These are phyloP conservation scores for Cephus runcator DNA, from an alignment of 2,888 invertebrate genomes.

Conservation along the genomic window DNA sequence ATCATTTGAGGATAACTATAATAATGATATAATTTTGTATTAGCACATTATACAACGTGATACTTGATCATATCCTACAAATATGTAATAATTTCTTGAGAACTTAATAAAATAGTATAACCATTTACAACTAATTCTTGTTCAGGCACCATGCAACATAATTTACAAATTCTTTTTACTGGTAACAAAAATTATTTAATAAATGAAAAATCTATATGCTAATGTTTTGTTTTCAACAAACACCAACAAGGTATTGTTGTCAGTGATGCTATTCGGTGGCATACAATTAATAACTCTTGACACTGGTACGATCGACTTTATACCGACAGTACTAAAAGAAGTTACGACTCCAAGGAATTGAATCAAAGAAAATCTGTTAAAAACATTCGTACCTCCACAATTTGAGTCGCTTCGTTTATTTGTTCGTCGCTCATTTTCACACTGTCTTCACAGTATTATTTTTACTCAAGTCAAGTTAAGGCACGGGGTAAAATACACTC, in stretches of 20 bases:
- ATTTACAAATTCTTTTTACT: neutral
- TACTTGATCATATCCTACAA: neutral
- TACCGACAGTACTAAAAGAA: neutral
- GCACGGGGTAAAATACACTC: conserved; percentile 27
- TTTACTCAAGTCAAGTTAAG: neutral
- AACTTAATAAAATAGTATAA: neutral
- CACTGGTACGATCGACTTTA: neutral
- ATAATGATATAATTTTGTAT: conserved; percentile 17
- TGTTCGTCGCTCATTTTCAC: conserved; percentile 57
- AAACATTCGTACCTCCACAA: conserved; percentile 44
- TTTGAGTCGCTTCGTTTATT: conserved; percentile 46
- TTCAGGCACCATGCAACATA: neutral
- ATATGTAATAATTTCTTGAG: neutral
- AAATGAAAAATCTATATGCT: neutral
- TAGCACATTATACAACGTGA: neutral
- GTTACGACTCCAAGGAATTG: neutral
- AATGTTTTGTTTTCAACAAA: neutral
- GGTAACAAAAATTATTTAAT: neutral
- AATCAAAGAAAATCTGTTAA: conserved; percentile 1
- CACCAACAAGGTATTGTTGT: neutral
- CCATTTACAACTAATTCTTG: neutral
- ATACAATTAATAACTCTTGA: neutral
- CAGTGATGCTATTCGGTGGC: neutral
- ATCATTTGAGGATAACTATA: conserved; percentile 72
- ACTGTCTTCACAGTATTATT: conserved; percentile 15